A percentile compares a stretch with the other conserved stretches of the same genome.
phyloP scores from a whole-genome alignment of 2,797 vertebrate genomes.

The Rhabdophis nuchalis region DNA sequence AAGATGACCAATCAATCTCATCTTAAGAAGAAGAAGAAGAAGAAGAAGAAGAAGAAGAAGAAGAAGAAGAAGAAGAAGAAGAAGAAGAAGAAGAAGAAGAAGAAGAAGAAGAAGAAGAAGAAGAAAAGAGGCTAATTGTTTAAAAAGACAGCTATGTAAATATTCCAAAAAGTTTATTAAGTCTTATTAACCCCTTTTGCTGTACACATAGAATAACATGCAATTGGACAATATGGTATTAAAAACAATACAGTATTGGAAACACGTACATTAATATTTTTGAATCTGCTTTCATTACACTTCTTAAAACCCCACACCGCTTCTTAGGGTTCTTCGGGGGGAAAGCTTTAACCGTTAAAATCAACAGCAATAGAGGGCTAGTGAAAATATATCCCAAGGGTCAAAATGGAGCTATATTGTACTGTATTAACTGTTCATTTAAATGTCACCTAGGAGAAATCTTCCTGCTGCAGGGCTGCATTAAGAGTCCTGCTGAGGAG shows the following conservation, averaged over 20 bases:
- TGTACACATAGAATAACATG: neutral
- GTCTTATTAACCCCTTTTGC: neutral
- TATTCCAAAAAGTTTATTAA: neutral
- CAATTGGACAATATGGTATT: neutral
- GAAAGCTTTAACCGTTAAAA: neutral
- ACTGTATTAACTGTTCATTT: neutral
- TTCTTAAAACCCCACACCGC: neutral
- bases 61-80: neutral
- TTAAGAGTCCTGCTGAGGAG: neutral
- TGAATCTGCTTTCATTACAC: neutral
- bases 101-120: neutral
- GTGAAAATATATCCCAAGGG: neutral
- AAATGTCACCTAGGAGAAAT: neutral
- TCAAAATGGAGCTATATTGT: neutral
- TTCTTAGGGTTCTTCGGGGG: neutral
- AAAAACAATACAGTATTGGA: neutral
- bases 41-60: neutral
- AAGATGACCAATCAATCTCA: neutral
- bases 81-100: neutral
- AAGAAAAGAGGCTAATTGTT: neutral
- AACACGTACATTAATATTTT: neutral
- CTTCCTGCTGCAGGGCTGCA: neutral
- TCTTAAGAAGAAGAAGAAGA: neutral
- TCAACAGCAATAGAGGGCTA: neutral
- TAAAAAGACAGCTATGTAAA: neutral